Evolutionary conservation across 2,888 invertebrate genomes (phyloP).

Genomic region (Drosophila greeni): DNA sequence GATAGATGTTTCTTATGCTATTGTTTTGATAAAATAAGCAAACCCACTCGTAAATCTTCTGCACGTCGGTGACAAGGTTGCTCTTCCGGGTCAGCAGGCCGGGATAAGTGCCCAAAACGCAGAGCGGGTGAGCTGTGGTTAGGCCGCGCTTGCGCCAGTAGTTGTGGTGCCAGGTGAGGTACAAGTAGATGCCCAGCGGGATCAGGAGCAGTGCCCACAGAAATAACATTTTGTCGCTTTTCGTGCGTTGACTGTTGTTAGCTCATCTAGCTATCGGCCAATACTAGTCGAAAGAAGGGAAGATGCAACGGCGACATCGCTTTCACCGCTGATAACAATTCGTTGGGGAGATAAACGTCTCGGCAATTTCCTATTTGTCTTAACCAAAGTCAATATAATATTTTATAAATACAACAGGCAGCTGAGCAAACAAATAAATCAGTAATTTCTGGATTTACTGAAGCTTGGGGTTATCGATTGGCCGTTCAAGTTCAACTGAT

Average conservation of each 20-base stretch:
- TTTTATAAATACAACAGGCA: slow-evolving; percentile 1
- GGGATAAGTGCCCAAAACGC: slow-evolving; percentile 76
- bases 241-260: not conserved
- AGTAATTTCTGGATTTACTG: slow-evolving; percentile 4
- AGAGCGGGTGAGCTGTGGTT: slow-evolving; percentile 74
- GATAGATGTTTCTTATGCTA: not conserved
- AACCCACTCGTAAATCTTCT: slow-evolving; percentile 78
- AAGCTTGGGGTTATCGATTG: not conserved
- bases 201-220: slow-evolving; percentile 37
- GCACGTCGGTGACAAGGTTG: slow-evolving; percentile 74
- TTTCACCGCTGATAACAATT: slow-evolving; percentile 1
- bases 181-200: slow-evolving; percentile 59
- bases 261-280: slow-evolving; percentile 1
- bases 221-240: slow-evolving; percentile 17
- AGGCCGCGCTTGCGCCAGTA: slow-evolving; percentile 78
- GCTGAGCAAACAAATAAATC: slow-evolving; percentile 2
- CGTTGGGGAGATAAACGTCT: not conserved
- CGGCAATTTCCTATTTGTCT: not conserved
- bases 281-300: slow-evolving; percentile 7
- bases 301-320: slow-evolving; percentile 1
- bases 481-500: slow-evolving; percentile 1
- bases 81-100: slow-evolving; percentile 63
- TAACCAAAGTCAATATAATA: not conserved
- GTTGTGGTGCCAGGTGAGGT: slow-evolving; percentile 73
- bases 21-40: not conserved